A percentile compares a stretch with the other conserved stretches of the same genome.
Conservation (phyloP, 2,888 invertebrate genomes). For the Epirrita christyi region DNA sequence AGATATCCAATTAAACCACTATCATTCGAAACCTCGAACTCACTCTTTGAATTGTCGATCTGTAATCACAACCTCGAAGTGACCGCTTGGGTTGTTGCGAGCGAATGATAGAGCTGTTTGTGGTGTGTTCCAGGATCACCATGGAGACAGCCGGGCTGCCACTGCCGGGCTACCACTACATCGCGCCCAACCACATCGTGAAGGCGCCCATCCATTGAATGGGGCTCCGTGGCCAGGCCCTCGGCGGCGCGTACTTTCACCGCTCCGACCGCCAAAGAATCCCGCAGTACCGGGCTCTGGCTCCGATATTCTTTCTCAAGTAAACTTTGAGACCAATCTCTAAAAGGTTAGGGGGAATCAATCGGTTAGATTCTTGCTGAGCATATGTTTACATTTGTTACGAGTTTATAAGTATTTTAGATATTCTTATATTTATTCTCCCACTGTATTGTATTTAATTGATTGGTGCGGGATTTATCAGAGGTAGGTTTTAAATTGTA, state of each 20-base stretch:
- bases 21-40: constrained; percentile 15
- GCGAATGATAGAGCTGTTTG: constrained; percentile 6
- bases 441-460: constrained; percentile 74
- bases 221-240: constrained; percentile 69
- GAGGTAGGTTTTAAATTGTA: constrained; percentile 42
- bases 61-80: not conserved
- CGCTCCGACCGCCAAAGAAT: constrained; percentile 53
- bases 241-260: constrained; percentile 57
- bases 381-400: constrained; percentile 85
- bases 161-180: constrained; percentile 95
- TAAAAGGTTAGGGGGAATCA: constrained; percentile 58
- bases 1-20: constrained; percentile 42
- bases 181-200: constrained; percentile 96
- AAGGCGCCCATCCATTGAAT: constrained; percentile 95
- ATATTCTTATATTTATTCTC: constrained; percentile 89
- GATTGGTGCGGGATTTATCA: constrained; percentile 61
- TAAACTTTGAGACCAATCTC: constrained; percentile 67
- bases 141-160: constrained; percentile 97
- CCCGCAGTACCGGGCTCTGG: constrained; percentile 69
- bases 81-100: not conserved
- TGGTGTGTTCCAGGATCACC: constrained; percentile 91
- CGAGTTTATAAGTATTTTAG: constrained; percentile 87
- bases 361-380: constrained; percentile 69
- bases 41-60: not conserved
- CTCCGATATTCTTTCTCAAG: constrained; percentile 75